Evolutionary conservation across 1,140 invertebrate genomes (phyloP).

Genomic region (Danaus melanippus): DNA sequence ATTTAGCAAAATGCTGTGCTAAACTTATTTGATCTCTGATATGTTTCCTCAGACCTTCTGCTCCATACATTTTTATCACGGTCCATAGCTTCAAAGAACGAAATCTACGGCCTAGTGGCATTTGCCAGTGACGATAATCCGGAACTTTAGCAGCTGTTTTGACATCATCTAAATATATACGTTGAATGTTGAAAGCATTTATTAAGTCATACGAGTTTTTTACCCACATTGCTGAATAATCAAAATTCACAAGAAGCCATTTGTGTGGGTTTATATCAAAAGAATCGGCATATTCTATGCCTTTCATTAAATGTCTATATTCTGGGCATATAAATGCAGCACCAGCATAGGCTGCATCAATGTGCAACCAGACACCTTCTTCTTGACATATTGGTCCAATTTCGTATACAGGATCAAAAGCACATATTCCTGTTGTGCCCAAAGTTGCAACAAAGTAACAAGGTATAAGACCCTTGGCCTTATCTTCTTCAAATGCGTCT

Average conservation of each 20-base stretch:
- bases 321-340: slow-evolving; percentile 92
- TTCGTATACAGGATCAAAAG: slow-evolving; percentile 90
- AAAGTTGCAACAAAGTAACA: slow-evolving; percentile 88
- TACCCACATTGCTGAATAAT: slow-evolving; percentile 92
- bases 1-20: slow-evolving; percentile 83
- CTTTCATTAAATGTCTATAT: slow-evolving; percentile 84
- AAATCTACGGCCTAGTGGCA: slow-evolving; percentile 91
- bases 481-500: slow-evolving; percentile 83
- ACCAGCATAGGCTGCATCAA: slow-evolving; percentile 93
- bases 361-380: slow-evolving; percentile 87
- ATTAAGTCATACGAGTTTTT: slow-evolving; percentile 85
- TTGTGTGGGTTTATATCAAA: slow-evolving; percentile 95
- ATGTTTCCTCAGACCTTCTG: slow-evolving; percentile 83
- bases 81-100: slow-evolving; percentile 96
- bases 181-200: slow-evolving; percentile 92
- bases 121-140: slow-evolving; percentile 96
- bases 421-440: slow-evolving; percentile 94
- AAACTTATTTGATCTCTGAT: slow-evolving; percentile 84
- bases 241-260: slow-evolving; percentile 93
- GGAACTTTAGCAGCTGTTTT: slow-evolving; percentile 81
- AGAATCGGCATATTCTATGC: slow-evolving; percentile 87
- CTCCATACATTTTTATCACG: slow-evolving; percentile 87
- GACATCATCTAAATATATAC: slow-evolving; percentile 86
- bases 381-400: slow-evolving; percentile 85
- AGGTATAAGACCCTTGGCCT: slow-evolving; percentile 80